These are phyloP conservation scores for Gambusia affinis DNA, from an alignment of 2,113 vertebrate genomes.

Conservation along the genomic window DNA sequence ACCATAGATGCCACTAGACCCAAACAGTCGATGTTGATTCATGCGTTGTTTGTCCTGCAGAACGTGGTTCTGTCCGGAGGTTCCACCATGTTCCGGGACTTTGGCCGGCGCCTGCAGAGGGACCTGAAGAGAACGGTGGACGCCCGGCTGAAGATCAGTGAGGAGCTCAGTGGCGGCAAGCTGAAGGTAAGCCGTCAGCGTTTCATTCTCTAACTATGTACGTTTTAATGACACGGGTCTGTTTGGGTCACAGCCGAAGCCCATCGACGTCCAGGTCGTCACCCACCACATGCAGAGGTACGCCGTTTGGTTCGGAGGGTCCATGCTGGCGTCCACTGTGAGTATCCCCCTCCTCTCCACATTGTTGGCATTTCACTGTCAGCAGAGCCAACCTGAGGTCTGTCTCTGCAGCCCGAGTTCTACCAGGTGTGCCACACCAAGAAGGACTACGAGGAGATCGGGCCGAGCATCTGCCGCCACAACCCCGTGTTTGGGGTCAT, in stretches of 20 bases:
- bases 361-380: neutral
- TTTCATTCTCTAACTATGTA: neutral
- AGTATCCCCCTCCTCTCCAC: conserved; percentile 66
- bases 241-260: conserved; percentile 86
- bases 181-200: conserved; percentile 83
- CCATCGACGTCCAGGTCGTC: conserved; percentile 97
- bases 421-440: conserved; percentile 99
- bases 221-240: neutral
- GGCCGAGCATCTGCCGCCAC: conserved; percentile 99
- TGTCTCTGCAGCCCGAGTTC: conserved; percentile 90
- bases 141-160: conserved; percentile 93
- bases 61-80: conserved; percentile 95
- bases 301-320: conserved; percentile 98
- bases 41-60: conserved; percentile 37
- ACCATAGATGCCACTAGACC: too few species aligned
- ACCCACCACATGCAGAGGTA: conserved; percentile 99
- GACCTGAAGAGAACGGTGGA: conserved; percentile 98
- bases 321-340: conserved; percentile 97
- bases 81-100: conserved; percentile 99
- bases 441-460: conserved; percentile 99
- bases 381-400: neutral
- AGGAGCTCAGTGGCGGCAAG: conserved; percentile 95
- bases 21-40: too few species aligned
- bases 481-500: conserved; percentile 99
- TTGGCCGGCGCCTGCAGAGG: conserved; percentile 93